phyloP scores from a whole-genome alignment of 2,113 vertebrate species.

The Cynocephalus volans region DNA sequence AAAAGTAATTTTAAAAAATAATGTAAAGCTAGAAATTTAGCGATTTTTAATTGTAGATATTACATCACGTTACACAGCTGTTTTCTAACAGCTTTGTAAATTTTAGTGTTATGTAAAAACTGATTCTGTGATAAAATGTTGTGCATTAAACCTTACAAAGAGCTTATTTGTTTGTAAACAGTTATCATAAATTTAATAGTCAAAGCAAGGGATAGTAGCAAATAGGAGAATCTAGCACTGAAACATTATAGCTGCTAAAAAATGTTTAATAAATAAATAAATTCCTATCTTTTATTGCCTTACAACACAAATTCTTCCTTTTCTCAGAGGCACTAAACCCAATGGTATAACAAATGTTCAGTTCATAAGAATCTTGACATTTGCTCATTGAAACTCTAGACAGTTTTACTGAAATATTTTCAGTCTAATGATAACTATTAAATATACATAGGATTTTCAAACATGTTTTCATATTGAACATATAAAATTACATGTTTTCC shows the following conservation, averaged over 20 bases:
- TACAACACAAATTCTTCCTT: neutral
- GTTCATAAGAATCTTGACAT: neutral
- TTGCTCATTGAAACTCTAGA: neutral
- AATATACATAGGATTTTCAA: neutral
- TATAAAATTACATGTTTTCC: neutral
- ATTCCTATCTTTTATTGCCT: neutral
- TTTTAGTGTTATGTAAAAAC: rapidly evolving
- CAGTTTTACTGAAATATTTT: neutral
- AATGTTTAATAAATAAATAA: no score
- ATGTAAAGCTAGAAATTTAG: neutral
- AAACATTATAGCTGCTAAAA: neutral
- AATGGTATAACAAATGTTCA: neutral
- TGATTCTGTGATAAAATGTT: rapidly evolving
- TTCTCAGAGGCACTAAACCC: neutral
- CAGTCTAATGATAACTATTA: neutral
- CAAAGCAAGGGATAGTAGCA: neutral
- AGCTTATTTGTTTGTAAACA: neutral
- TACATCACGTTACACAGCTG: no score
- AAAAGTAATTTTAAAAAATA: neutral
- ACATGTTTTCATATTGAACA: neutral
- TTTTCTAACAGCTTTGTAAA: neutral
- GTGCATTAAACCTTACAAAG: rapidly evolving
- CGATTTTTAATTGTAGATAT: neutral
- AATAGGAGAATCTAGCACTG: neutral
- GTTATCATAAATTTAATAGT: neutral